phyloP scores from a whole-genome alignment of 2,797 vertebrate genomes.

The Rhyacichthys aspro region DNA sequence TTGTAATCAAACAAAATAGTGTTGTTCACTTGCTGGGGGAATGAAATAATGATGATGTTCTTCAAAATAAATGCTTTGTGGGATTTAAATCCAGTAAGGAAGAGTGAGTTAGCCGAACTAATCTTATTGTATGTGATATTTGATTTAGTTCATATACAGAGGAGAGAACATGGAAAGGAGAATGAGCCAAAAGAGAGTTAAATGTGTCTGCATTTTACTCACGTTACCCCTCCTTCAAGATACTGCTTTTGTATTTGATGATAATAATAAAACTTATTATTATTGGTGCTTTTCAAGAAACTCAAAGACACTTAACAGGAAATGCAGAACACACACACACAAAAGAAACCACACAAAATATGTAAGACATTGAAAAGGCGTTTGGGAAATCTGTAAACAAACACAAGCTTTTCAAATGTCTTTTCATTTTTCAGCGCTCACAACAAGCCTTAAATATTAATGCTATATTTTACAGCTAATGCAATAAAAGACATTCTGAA shows the following conservation, averaged over 20 bases:
- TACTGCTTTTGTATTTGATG: constrained; percentile 37
- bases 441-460: constrained; percentile 59
- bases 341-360: too few relatives aligned
- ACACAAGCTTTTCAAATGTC: constrained; percentile 48
- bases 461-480: constrained; percentile 48
- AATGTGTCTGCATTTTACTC: constrained; percentile 27
- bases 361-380: constrained; percentile 40
- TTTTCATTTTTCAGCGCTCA: constrained; percentile 55
- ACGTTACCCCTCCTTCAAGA: constrained; percentile 35
- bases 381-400: constrained; percentile 53
- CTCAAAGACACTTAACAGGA: too few relatives aligned
- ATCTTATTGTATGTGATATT: constrained; percentile 51
- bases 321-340: too few relatives aligned
- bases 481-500: constrained; percentile 41
- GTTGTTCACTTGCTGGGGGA: constrained; percentile 72
- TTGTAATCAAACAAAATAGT: constrained; percentile 77
- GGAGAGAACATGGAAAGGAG: constrained; percentile 29
- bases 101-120: constrained; percentile 59
- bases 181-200: constrained; percentile 15
- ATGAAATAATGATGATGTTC: constrained; percentile 78
- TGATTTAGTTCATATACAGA: constrained; percentile 37
- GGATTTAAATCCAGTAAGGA: constrained; percentile 56
- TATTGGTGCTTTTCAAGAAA: too few relatives aligned
- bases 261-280: too few relatives aligned
- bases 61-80: constrained; percentile 71